These are phyloP conservation scores for Atherinosoma microstoma DNA, from an alignment of 2,797 vertebrate species.

Conservation along the genomic window DNA sequence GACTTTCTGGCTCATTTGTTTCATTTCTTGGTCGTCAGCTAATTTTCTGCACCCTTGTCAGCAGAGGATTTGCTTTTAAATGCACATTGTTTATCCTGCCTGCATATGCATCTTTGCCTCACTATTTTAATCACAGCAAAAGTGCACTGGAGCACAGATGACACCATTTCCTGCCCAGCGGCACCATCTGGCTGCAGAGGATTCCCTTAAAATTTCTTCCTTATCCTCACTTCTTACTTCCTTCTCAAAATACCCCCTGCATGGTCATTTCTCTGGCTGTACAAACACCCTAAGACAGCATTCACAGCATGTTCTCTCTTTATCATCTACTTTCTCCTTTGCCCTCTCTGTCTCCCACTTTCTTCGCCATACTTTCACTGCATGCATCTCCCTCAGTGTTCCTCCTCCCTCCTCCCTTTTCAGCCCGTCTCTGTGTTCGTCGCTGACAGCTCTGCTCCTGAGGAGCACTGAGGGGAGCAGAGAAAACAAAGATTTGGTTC, in stretches of 20 bases:
- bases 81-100: constrained; percentile 48
- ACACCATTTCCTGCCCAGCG: constrained; percentile 69
- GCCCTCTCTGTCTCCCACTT: constrained; percentile 3
- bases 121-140: constrained; percentile 59
- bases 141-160: constrained; percentile 46
- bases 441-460: constrained; percentile 77
- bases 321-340: constrained; percentile 16
- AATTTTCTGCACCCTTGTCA: constrained; percentile 39
- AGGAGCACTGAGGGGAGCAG: constrained; percentile 71
- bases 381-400: constrained; percentile 37
- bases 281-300: constrained; percentile 60
- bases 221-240: constrained; percentile 35
- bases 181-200: constrained; percentile 74
- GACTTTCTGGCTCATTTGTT: constrained; percentile 66
- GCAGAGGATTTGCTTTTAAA: constrained; percentile 55
- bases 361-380: constrained; percentile 22
- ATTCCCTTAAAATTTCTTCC: constrained; percentile 47
- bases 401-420: constrained; percentile 31
- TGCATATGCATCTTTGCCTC: constrained; percentile 48
- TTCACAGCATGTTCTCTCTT: constrained; percentile 46
- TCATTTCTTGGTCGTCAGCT: constrained; percentile 59
- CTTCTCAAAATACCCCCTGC: constrained; percentile 35
- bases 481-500: constrained; percentile 82
- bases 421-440: constrained; percentile 57
- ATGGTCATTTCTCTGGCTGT: constrained; percentile 48